A percentile compares a stretch with the other conserved stretches of the same genome.
Evolutionary conservation across 1,140 invertebrate genomes (phyloP).

Genomic region (Conus ventricosus): DNA sequence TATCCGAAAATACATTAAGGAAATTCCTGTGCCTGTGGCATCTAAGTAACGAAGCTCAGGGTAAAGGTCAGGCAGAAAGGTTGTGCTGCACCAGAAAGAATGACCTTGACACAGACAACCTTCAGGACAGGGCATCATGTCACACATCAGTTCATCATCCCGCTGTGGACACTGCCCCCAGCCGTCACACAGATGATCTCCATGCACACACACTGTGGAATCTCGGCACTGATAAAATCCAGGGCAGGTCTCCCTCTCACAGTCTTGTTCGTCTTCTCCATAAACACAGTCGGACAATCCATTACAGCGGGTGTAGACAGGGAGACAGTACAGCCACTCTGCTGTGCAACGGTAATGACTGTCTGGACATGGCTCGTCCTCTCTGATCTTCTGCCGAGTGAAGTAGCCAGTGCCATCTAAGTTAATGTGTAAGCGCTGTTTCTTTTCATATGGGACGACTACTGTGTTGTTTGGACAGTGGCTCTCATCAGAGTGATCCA

Average conservation of each 20-base stretch:
- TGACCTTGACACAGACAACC: not conserved
- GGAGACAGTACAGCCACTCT: conserved; percentile 7
- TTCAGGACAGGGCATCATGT: not conserved
- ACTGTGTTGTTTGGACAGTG: too few relatives aligned
- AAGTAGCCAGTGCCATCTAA: too few relatives aligned
- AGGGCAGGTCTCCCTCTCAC: not conserved
- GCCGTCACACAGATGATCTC: not conserved
- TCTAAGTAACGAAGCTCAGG: not conserved
- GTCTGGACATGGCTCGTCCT: too few relatives aligned
- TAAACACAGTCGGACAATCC: conserved; percentile 30
- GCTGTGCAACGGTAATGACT: too few relatives aligned
- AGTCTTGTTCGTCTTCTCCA: not conserved
- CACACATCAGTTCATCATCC: not conserved
- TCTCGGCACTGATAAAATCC: not conserved
- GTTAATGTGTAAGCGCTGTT: too few relatives aligned
- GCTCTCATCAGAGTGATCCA: too few relatives aligned
- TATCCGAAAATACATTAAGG: too few relatives aligned
- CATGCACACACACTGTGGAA: not conserved
- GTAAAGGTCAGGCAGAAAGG: not conserved
- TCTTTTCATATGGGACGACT: too few relatives aligned
- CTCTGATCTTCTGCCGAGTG: too few relatives aligned
- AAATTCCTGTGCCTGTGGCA: not conserved
- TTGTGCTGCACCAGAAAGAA: not conserved
- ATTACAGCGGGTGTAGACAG: conserved; percentile 37
- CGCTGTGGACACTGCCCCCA: conserved; percentile 31